Base-by-base conservation (phyloP, 2,888 invertebrate species). In the Ceramica pisi region DNA sequence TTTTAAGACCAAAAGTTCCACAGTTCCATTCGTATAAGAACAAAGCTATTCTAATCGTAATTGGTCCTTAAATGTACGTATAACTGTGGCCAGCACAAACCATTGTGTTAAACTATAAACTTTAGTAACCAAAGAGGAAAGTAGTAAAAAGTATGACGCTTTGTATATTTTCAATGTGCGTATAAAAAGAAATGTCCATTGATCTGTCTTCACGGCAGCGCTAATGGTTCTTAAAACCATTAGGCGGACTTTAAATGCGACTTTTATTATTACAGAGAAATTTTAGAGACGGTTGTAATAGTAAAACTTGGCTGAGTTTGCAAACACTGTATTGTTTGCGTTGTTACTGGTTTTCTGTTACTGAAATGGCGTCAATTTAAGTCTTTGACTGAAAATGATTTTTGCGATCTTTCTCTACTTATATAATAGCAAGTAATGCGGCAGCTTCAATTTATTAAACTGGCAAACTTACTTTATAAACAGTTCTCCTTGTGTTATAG, bases 161-260 rank as follows among this genome's bases (percentile, higher is more conserved):
- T 69, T 76, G 80, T 80, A 56, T 80, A 71, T 71, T 75, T 75
- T 68, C 55, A 68, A 76, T 61, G 71, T 48, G 65, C 51, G 21
- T 68, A 76, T 59, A 76, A 80, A 80, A 79, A 67, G 35, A 61
- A 75, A 80, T 75, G 65, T 44, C 71, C 63, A 76, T 80, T 80
- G 79, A 80, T 80, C 67, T 75, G 72, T 76, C 71, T 83, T 71
- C 67, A 75, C 66, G 74, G 59, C 10, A 48, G 62, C 59, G 79
- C 83, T 83, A 75, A 83, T 83, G 46, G 69, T 81, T 83, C 75
- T 77, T 26, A 31, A 73, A 83, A 81, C 83, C 75, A 77, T 83
- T 78, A 74, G 78, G 61, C 71, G 71, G 69, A 62, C 69, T 64
- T 79, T 68, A 71, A 76, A 67, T 56, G 55, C 5, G 50, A 76